Evolutionary conservation across 1,140 invertebrate species (phyloP), one percentile per base, ranked within the genome.

Genomic region (Lordiphosa mommai): DNA sequence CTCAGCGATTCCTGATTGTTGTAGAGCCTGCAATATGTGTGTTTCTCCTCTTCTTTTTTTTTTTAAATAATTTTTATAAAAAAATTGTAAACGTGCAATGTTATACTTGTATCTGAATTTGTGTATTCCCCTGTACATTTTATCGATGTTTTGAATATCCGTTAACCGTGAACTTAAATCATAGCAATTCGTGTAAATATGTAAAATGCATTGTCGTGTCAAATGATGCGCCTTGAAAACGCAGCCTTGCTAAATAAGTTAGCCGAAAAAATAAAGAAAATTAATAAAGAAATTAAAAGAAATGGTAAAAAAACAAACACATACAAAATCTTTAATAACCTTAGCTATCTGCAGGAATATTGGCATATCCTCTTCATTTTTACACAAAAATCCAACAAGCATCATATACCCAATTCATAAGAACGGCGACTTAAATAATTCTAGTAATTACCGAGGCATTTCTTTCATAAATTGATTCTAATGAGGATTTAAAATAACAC

Each of bases 1-100:
- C 86, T 93, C 9, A 93, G 92, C 67, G 92, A 93, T 63, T 91
- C 91, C 61, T 92, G 91, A 92, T 91, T 84, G 63, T 84, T 84
- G 64, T 88, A 88, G 68, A 52, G 59, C 23, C 23, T 12, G n/a
- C 8, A 41, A 41, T 20, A 10, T 41, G 17, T 41, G 16, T 10
- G 17, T 41, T 41, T 40, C 4, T 38, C 14, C 14, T 16, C 1
- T 10, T 23, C 10, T 41, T 12, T 27, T 27, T 41, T 27, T 40
- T 9, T 20, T 40, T 40, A n/a, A n/a, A n/a, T n/a, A n/a, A n/a
- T 40, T 41, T 41, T 23, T 23, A 23, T 40, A 23, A 20, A 4
- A 29, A 43, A 43, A 12, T 23, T 41, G 10, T 43, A 27, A 27
- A 43, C 40, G 40, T 43, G 40, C 40, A 43, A 43, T 43, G 40